A percentile compares a stretch with the other conserved stretches of the same genome.
These are phyloP conservation scores for Cataglyphis cursor DNA, from an alignment of 2,888 invertebrate genomes.

Conservation along the genomic window DNA sequence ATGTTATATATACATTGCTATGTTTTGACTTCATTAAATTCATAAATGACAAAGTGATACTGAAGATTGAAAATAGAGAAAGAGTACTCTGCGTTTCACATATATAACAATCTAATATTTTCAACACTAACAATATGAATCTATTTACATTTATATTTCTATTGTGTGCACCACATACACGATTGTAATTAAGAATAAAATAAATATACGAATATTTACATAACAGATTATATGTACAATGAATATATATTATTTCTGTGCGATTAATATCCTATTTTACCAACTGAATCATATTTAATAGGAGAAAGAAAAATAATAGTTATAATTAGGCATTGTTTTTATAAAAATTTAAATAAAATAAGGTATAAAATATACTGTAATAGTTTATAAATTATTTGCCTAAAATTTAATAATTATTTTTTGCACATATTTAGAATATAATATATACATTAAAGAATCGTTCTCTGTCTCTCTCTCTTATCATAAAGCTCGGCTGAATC, in stretches of 20 bases:
- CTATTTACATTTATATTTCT: conserved; percentile 83
- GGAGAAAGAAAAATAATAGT: not conserved
- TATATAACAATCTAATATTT: conserved; percentile 82
- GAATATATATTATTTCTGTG: conserved; percentile 56
- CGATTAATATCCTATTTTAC: conserved; percentile 39
- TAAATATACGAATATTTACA: conserved; percentile 83
- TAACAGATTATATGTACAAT: conserved; percentile 79
- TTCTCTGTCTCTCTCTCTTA: not conserved
- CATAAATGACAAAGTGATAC: conserved; percentile 75
- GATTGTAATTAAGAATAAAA: conserved; percentile 82
- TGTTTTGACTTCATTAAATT: conserved; percentile 71
- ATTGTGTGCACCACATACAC: conserved; percentile 82
- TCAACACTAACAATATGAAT: conserved; percentile 82
- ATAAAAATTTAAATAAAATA: conserved; percentile 22
- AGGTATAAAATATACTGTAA: not conserved
- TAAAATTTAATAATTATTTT: conserved; percentile 6
- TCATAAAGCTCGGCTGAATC: conserved; percentile 2
- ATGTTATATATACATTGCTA: conserved; percentile 69
- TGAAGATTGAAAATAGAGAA: conserved; percentile 63
- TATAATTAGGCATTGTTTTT: not conserved
- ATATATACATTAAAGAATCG: not conserved
- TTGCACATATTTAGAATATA: not conserved
- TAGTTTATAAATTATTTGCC: not conserved
- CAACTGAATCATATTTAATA: not conserved
- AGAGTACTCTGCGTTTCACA: conserved; percentile 73